Conservation (phyloP, 2,888 invertebrate species). For the Nomada goodeniana region DNA sequence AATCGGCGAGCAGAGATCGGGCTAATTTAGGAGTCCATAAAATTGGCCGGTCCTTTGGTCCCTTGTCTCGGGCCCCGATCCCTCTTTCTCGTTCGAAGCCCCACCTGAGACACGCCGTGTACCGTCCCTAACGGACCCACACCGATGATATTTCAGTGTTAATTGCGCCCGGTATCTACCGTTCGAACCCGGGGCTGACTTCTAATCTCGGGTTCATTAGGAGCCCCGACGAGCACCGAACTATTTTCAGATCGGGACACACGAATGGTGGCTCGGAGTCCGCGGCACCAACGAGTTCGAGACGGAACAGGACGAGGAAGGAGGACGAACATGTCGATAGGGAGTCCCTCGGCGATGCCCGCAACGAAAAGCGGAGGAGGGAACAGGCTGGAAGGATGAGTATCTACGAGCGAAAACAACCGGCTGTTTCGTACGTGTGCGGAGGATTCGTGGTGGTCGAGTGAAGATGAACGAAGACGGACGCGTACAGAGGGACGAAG, state of each 20-base stretch:
- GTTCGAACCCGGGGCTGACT: slow-evolving; percentile 73
- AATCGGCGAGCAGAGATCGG: slow-evolving; percentile 59
- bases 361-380: slow-evolving; percentile 24
- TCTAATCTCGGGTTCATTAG: slow-evolving; percentile 83
- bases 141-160: slow-evolving; percentile 82
- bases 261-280: slow-evolving; percentile 49
- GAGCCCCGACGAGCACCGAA: slow-evolving; percentile 71
- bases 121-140: slow-evolving; percentile 73
- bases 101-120: slow-evolving; percentile 66
- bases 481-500: slow-evolving; percentile 35
- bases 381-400: slow-evolving; percentile 27
- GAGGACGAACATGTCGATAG: slow-evolving; percentile 42
- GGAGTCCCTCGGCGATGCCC: slow-evolving; percentile 15
- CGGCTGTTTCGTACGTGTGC: slow-evolving; percentile 57
- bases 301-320: slow-evolving; percentile 32
- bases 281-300: slow-evolving; percentile 33
- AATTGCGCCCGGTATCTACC: slow-evolving; percentile 81
- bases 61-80: slow-evolving; percentile 70
- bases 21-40: slow-evolving; percentile 76
- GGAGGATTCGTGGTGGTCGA: slow-evolving; percentile 29
- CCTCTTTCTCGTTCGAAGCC: slow-evolving; percentile 58
- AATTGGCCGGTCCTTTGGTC: slow-evolving; percentile 72
- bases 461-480: slow-evolving; percentile 30
- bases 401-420: slow-evolving; percentile 39
- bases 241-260: slow-evolving; percentile 74